These are phyloP conservation scores for Bettongia penicillata DNA, from an alignment of 2,113 vertebrate genomes.

Conservation along the genomic window DNA sequence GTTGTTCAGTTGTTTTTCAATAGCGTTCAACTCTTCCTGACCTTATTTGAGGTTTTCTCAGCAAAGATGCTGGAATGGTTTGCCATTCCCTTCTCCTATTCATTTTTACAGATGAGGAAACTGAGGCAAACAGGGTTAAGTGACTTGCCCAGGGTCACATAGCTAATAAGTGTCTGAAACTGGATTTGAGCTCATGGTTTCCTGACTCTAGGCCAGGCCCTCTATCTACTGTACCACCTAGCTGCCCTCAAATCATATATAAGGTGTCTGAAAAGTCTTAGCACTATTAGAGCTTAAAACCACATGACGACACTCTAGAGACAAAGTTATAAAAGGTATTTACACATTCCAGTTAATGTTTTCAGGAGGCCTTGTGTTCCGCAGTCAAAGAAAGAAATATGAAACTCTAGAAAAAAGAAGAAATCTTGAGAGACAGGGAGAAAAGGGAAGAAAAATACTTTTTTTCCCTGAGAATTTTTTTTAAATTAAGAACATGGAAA, in stretches of 20 bases:
- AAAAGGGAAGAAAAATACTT: background rate
- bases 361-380: background rate
- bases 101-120: background rate
- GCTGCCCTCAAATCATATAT: background rate
- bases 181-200: background rate
- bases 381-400: constrained; percentile 3
- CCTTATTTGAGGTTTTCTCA: background rate
- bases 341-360: background rate
- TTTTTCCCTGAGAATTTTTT: constrained; percentile 1
- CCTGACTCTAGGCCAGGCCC: background rate
- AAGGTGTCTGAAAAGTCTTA: background rate
- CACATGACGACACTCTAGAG: background rate
- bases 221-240: background rate
- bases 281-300: background rate
- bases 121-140: background rate
- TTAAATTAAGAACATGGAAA: constrained; percentile 42
- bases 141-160: background rate
- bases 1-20: background rate
- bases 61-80: background rate
- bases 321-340: background rate
- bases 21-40: background rate
- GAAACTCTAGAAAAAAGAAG: constrained; percentile 4
- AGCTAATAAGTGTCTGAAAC: background rate
- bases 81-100: background rate
- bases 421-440: background rate